Percentiles rank a stretch among this genome's conserved stretches.
phyloP scores from a whole-genome alignment of 2,113 vertebrate species.

The Coptodon rendalli region DNA sequence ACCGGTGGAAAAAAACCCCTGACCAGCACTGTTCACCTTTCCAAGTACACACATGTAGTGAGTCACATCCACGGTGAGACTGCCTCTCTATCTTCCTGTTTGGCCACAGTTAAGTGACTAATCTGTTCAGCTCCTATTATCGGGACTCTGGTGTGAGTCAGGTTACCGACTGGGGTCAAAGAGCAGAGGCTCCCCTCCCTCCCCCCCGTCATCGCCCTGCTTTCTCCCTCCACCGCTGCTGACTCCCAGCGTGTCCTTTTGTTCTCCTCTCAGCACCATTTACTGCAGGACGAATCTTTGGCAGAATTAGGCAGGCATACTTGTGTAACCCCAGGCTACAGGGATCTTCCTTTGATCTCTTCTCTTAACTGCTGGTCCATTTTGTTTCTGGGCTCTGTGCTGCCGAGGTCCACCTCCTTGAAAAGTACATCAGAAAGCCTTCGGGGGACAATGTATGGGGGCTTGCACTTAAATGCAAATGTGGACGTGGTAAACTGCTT shows the following conservation, averaged over 20 bases:
- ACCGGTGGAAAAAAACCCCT: background rate
- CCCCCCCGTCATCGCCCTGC: slow-evolving; percentile 6
- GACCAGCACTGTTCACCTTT: background rate
- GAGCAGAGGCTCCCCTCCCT: slow-evolving; percentile 2
- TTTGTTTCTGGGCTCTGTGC: slow-evolving; percentile 31
- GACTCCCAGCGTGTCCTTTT: slow-evolving; percentile 41
- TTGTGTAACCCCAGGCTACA: slow-evolving; percentile 47
- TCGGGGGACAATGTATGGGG: background rate
- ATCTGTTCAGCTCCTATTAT: slow-evolving; percentile 46
- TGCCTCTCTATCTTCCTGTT: background rate
- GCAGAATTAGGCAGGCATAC: slow-evolving; percentile 51
- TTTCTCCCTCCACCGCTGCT: slow-evolving; percentile 6
- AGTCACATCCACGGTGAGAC: background rate
- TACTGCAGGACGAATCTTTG: slow-evolving; percentile 40
- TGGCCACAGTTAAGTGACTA: slow-evolving; percentile 29
- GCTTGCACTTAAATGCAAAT: background rate
- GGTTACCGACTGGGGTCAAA: slow-evolving; percentile 59
- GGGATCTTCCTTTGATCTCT: slow-evolving; percentile 42
- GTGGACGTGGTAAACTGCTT: slow-evolving; percentile 36
- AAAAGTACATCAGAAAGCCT: slow-evolving; percentile 17
- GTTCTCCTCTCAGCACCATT: slow-evolving; percentile 38
- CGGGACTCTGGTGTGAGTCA: slow-evolving; percentile 38
- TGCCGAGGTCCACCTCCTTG: slow-evolving; percentile 1
- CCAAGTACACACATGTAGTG: background rate
- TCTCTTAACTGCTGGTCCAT: slow-evolving; percentile 23